Evolutionary conservation across 2,888 invertebrate species (phyloP), one percentile per base, ranked within the genome.

Genomic region (Argynnis bischoffii): DNA sequence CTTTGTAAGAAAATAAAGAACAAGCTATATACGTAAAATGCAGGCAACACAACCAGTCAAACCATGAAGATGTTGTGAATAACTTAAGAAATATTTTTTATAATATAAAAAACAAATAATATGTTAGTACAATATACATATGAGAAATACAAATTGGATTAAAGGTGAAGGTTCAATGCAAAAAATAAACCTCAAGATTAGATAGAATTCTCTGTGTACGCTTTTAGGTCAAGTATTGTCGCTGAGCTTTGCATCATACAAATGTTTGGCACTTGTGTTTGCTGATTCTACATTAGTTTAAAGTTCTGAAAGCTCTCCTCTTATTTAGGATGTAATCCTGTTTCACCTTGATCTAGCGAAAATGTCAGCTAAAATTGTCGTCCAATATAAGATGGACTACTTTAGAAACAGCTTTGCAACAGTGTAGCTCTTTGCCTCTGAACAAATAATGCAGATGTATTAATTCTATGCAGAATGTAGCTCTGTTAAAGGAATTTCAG

Each of bases 191-290:
- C 72, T 70, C 70, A 70, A 72, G 73, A 75, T 75, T 76, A 74
- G 75, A 75, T 75, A 74, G 72, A 75, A 72, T 71, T 72, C 70
- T 70, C 74, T 69, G 72, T 74, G 70, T 72, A 73, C 69, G 74
- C 74, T 76, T 76, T 73, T 75, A 70, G 76, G 76, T 76, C 76
- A 75, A 76, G 76, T 73, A 72, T 71, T 72, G 74, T 75, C 74
- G 72, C 69, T 68, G 72, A 71, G 76, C 70, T 73, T 69, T 76
- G 73, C 76, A 71, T 70, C 73, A 71, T 72, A 73, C 74, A 76
- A 76, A 74, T 75, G 76, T 74, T 75, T 74, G 71, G 67, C 72
- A 72, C 70, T 73, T 69, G 68, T 70, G 65, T 67, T 72, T 65
- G 73, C 73, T 73, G 66, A 72, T 72, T 72, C 69, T 68, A 68